Percentiles rank a stretch among this genome's conserved stretches.
Conservation (phyloP, 2,113 vertebrate genomes). For the Gorsachius goisagi region DNA sequence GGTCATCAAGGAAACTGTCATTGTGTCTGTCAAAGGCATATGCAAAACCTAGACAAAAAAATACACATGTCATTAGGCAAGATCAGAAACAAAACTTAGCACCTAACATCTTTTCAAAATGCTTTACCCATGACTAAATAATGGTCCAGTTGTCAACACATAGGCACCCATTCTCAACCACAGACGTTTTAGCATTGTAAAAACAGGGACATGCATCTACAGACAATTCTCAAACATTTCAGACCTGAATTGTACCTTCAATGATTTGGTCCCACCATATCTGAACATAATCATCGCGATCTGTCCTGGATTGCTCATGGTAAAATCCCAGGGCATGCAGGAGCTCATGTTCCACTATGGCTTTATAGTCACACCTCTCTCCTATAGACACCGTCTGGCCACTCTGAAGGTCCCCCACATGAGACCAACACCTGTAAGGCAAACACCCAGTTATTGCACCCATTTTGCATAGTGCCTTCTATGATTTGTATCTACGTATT, state of each 20-base stretch:
- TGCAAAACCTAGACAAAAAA: background rate
- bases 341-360: constrained; percentile 82
- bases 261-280: constrained; percentile 82
- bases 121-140: background rate
- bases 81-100: background rate
- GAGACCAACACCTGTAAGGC: constrained; percentile 80
- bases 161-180: background rate
- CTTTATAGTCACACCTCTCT: constrained; percentile 79
- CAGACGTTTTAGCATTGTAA: background rate
- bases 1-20: background rate
- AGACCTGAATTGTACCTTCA: constrained; percentile 54
- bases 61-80: background rate
- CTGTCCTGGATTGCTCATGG: constrained; percentile 82
- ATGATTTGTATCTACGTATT: background rate
- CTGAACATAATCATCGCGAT: constrained; percentile 81
- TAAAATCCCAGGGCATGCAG: constrained; percentile 85
- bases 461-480: background rate
- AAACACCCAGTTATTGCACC: background rate
- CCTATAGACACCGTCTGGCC: constrained; percentile 83
- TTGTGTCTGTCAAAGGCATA: background rate
- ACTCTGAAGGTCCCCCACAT: constrained; percentile 71
- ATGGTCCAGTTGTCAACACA: background rate
- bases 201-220: background rate
- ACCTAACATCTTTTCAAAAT: background rate
- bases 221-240: background rate